phyloP scores from a whole-genome alignment of 2,888 invertebrate species.

The Nephrotoma flavescens region DNA sequence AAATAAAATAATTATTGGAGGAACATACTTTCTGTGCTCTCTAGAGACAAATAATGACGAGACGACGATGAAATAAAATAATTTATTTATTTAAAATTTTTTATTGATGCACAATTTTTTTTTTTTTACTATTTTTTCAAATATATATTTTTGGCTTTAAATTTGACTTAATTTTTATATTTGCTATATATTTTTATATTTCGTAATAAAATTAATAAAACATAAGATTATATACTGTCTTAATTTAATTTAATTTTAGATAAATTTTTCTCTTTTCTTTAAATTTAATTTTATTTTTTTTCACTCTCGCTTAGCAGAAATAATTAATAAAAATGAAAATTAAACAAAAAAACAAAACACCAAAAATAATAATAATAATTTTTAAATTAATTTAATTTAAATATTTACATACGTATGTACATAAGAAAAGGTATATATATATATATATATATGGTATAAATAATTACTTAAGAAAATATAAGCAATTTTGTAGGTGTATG shows the following conservation, averaged over 20 bases:
- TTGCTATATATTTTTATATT: not conserved
- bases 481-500: not conserved
- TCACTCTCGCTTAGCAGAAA: not conserved
- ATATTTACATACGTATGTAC: not conserved
- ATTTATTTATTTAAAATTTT: not conserved
- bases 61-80: not conserved
- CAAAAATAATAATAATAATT: not conserved
- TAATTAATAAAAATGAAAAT: not conserved
- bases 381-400: not conserved
- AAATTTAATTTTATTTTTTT: not conserved
- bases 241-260: not conserved
- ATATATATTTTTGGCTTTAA: not conserved
- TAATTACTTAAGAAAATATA: not conserved
- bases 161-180: not conserved
- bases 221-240: not conserved
- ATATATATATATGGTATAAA: not conserved
- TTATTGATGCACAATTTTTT: not conserved
- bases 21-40: not conserved
- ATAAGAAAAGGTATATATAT: not conserved
- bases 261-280: not conserved
- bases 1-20: not conserved
- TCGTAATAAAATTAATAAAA: not conserved
- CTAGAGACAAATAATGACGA: not conserved
- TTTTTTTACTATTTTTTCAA: not conserved
- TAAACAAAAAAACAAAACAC: not conserved